Evolutionary conservation across 2,797 vertebrate species (phyloP).

Genomic region (Semaprochilodus insignis): DNA sequence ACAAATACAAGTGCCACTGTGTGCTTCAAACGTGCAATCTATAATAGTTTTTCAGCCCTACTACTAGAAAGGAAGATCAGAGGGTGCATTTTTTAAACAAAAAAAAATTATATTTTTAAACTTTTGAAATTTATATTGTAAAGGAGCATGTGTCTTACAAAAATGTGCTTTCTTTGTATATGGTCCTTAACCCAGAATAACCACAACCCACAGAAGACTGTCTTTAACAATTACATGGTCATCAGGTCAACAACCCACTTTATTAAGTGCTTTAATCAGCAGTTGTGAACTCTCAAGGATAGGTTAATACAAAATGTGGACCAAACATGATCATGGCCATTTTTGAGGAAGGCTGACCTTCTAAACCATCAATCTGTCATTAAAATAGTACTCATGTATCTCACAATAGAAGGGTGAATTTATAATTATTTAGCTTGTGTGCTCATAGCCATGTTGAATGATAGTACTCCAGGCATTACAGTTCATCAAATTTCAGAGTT

Average conservation of each 20-base stretch:
- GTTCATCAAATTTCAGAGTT: not conserved
- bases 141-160: too few relatives aligned
- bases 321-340: not conserved
- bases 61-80: too few relatives aligned
- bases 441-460: not conserved
- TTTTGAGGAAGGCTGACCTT: not conserved
- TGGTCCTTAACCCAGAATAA: too few relatives aligned
- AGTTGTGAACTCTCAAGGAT: not conserved
- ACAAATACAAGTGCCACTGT: not conserved
- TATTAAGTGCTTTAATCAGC: not conserved
- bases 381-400: not conserved
- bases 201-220: not conserved
- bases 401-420: not conserved
- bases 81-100: too few relatives aligned
- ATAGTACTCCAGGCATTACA: not conserved
- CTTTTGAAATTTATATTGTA: too few relatives aligned
- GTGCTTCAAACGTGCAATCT: not conserved
- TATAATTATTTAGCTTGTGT: not conserved
- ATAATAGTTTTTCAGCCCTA: not conserved
- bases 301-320: not conserved
- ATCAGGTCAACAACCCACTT: not conserved
- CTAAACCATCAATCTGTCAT: not conserved
- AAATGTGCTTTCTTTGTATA: too few relatives aligned
- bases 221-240: not conserved
- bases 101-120: not conserved